Evolutionary conservation across 2,888 invertebrate genomes (phyloP), one percentile per base, ranked within the genome.

Genomic region (Merodon equestris): DNA sequence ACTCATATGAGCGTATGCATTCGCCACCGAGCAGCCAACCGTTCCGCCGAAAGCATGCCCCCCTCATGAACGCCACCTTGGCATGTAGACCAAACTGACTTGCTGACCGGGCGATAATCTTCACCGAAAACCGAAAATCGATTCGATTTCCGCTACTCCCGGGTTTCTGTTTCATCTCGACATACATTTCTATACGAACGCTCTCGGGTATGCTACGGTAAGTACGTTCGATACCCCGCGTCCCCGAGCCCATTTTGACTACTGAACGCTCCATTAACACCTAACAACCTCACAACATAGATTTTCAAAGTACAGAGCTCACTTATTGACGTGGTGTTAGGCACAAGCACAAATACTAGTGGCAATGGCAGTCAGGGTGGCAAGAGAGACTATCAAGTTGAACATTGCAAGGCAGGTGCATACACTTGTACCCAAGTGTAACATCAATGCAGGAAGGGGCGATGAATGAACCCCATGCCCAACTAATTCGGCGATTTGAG

Each of bases 261-360:
- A 27, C 27, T 74, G 68, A 79, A 79, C 68, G 79, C 79, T 74
- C 79, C 79, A 79, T 79, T 79, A 79, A 74, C 79, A 79, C 79
- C 74, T 74, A 74, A 79, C 79, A 74, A 70, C 79, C 79, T 74
- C 74, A 64, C 68, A 68, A 53, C 36, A 60, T 45, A 73, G 63
- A 51, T 38, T 73, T 27, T 68, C 63, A 79, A 57, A 68, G 50
- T 36, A 58, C 19, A 7, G 27, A 27, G 17, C 56, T 27, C 27
- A 27, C 27, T 27, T 7, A 27, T 27, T 27, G 27, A 27, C 7
- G 27, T 7, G 27, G 7, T 27, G 27, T 27, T 27, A 27, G 27
- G 27, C 27, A 27, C 27, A 27, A 27, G 27, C 27, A 27, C 27
- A 27, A 27, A 7, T 27, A 51, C 7, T 51, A 51, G 44, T 45